A percentile compares a stretch with the other conserved stretches of the same genome.
These are phyloP conservation scores for Bradypus variegatus DNA, from an alignment of 2,797 vertebrate genomes.

Conservation along the genomic window DNA sequence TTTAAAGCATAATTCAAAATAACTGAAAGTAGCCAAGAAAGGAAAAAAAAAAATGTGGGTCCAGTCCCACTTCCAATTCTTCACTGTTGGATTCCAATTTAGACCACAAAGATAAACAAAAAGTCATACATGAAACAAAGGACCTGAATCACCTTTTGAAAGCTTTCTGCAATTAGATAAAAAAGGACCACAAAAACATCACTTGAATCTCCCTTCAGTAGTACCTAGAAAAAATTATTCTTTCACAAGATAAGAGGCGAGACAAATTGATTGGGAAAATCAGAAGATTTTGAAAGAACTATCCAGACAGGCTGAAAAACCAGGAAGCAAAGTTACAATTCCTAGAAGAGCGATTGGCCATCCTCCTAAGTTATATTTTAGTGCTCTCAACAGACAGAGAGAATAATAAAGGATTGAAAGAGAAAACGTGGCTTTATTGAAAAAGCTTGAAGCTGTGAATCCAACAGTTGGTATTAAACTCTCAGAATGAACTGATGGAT, in stretches of 20 bases:
- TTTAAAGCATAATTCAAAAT: constrained; percentile 51
- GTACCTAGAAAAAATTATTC: constrained; percentile 86
- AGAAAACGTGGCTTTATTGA: constrained; percentile 92
- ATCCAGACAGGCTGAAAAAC: constrained; percentile 75
- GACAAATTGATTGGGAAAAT: constrained; percentile 89
- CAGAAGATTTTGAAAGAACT: constrained; percentile 87
- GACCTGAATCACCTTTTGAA: constrained; percentile 81
- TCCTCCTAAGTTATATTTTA: constrained; percentile 77
- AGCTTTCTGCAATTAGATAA: constrained; percentile 76
- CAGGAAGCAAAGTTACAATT: constrained; percentile 68
- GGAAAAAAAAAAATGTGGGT: constrained; percentile 45
- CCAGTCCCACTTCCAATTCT: constrained; percentile 36
- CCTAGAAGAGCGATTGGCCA: constrained; percentile 60
- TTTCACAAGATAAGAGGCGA: constrained; percentile 86
- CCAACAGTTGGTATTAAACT: constrained; percentile 86
- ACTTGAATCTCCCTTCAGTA: constrained; percentile 68
- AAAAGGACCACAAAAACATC: constrained; percentile 70
- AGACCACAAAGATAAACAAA: constrained; percentile 69
- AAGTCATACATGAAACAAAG: constrained; percentile 77
- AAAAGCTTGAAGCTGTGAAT: constrained; percentile 88
- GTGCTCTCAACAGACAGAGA: constrained; percentile 85
- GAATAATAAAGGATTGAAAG: constrained; percentile 90
- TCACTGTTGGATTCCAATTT: constrained; percentile 67
- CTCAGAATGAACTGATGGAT: constrained; percentile 85
- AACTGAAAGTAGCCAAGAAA: constrained; percentile 35